These are phyloP conservation scores for Plebejus argus DNA, from an alignment of 2,888 invertebrate genomes.

Conservation along the genomic window DNA sequence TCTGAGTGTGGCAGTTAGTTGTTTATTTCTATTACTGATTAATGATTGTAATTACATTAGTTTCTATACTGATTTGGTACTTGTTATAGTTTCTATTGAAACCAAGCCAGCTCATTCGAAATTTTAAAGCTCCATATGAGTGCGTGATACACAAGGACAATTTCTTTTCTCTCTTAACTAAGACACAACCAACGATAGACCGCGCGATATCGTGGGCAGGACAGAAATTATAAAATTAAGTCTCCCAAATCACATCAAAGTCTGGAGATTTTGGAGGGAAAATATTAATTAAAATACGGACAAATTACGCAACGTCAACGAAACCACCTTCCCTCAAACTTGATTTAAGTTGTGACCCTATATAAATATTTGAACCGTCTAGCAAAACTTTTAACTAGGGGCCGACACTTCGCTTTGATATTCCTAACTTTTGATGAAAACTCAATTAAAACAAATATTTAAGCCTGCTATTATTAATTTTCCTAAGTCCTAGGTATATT, in stretches of 20 bases:
- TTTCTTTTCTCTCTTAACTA: too few species aligned
- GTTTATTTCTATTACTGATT: too few species aligned
- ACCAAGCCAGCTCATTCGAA: too few species aligned
- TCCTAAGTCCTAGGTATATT: neutral
- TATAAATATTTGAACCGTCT: constrained; percentile 22
- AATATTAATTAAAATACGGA: constrained; percentile 16
- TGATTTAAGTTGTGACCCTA: constrained; percentile 18
- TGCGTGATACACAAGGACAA: too few species aligned
- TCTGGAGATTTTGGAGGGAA: neutral
- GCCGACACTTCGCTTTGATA: constrained; percentile 17
- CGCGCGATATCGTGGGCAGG: too few species aligned
- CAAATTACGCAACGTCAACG: constrained; percentile 9
- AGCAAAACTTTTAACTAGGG: constrained; percentile 13
- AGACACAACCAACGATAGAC: too few species aligned
- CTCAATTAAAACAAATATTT: constrained; percentile 7
- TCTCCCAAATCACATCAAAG: neutral
- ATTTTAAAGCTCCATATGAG: too few species aligned
- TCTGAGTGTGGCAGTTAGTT: too few species aligned
- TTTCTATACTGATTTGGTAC: too few species aligned
- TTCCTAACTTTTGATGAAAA: constrained; percentile 11
- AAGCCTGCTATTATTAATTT: neutral
- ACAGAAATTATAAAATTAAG: neutral
- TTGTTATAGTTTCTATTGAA: too few species aligned
- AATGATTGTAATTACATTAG: too few species aligned
- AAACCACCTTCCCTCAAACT: constrained; percentile 18